phyloP scores from a whole-genome alignment of 1,140 invertebrate species.

The Hyposmocoma kahamanoa region DNA sequence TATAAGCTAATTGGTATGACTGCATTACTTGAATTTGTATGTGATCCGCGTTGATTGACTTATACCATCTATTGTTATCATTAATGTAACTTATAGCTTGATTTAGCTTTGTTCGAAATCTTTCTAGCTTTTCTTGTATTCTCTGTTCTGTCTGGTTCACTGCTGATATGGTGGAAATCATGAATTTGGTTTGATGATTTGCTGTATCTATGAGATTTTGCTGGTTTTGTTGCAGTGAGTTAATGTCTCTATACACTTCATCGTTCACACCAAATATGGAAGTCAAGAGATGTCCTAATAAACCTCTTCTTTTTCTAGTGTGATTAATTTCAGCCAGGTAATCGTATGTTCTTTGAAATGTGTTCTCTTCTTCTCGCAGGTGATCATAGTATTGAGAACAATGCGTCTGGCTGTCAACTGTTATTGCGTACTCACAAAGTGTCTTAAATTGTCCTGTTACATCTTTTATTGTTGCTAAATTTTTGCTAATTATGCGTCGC shows the following conservation, averaged over 20 bases:
- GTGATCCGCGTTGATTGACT: background rate
- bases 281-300: constrained; percentile 1
- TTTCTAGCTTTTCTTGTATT: constrained; percentile 2
- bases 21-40: constrained; percentile 1
- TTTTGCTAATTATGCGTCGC: background rate
- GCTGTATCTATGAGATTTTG: constrained; percentile 2
- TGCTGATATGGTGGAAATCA: constrained; percentile 1
- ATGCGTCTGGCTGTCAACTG: background rate
- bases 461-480: background rate
- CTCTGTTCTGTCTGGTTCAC: background rate
- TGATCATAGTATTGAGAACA: constrained; percentile 3
- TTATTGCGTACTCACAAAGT: constrained; percentile 2
- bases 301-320: constrained; percentile 2
- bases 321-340: background rate
- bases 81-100: constrained; percentile 3
- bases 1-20: constrained; percentile 1
- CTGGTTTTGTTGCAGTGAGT: constrained; percentile 1
- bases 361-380: background rate
- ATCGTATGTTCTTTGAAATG: background rate
- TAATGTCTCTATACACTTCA: constrained; percentile 2
- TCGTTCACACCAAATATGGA: constrained; percentile 4
- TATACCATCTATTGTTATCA: constrained; percentile 3
- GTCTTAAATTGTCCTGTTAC: background rate
- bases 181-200: constrained; percentile 5
- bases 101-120: background rate